phyloP scores from a whole-genome alignment of 92 coral and sea anemone genomes.

The Siderastrea radians region DNA sequence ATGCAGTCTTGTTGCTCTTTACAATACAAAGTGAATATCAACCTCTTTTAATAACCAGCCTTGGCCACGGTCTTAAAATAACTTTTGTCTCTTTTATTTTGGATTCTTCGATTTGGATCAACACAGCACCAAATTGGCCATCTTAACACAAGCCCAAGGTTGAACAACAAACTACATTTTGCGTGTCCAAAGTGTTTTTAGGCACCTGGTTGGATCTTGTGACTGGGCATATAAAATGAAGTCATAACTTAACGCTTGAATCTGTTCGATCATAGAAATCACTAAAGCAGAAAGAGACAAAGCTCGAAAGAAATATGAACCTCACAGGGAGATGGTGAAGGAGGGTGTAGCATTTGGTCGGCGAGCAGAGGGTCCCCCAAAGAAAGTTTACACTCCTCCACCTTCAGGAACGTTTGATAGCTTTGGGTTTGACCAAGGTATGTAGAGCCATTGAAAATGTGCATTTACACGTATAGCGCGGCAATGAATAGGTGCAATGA shows the following conservation, averaged over 20 bases:
- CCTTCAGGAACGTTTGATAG: constrained; percentile 72
- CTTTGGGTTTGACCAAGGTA: constrained; percentile 27
- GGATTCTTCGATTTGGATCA: too few species aligned
- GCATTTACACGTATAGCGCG: not conserved
- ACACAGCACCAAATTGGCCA: too few species aligned
- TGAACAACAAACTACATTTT: too few species aligned
- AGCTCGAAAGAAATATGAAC: constrained; percentile 84
- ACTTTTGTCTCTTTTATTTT: too few species aligned
- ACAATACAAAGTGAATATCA: not conserved
- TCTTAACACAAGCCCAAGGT: too few species aligned
- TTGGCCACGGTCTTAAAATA: too few species aligned
- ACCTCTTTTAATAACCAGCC: too few species aligned
- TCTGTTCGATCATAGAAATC: constrained; percentile 65
- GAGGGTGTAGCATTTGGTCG: constrained; percentile 96
- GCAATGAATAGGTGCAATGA: too few species aligned
- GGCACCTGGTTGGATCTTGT: too few species aligned
- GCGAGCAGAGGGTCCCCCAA: constrained; percentile 81
- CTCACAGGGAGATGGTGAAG: constrained; percentile 80
- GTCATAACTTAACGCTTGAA: too few species aligned
- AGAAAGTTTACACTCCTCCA: constrained; percentile 75
- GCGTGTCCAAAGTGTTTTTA: too few species aligned
- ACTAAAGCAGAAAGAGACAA: constrained; percentile 81
- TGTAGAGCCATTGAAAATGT: not conserved
- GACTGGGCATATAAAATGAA: too few species aligned
- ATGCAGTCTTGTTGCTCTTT: not conserved